Evolutionary conservation across 37 sponge, comb jelly and placozoan species (phyloP).

Genomic region (Mnemiopsis leidyi): DNA sequence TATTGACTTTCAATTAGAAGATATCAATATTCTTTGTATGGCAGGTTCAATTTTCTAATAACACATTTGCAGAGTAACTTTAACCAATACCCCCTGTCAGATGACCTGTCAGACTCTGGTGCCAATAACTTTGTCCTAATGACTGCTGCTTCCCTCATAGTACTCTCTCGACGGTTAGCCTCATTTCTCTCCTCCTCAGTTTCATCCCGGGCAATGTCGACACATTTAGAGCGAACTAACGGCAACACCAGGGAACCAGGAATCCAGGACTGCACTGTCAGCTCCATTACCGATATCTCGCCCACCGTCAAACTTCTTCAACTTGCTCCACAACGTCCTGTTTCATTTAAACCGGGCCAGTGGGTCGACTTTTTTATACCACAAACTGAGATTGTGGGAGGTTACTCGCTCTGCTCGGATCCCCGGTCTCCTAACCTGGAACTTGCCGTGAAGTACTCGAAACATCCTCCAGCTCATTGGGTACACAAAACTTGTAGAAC

Average conservation of each 20-base stretch:
- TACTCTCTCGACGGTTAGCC: not conserved
- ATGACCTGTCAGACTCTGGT: not conserved
- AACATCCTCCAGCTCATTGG: conserved; percentile 82
- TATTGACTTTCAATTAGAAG: too few relatives aligned
- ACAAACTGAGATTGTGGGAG: conserved; percentile 70
- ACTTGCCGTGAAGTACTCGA: conserved; percentile 75
- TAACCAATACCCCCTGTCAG: too few relatives aligned
- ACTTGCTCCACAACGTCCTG: conserved; percentile 30
- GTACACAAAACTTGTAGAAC: conserved; percentile 75
- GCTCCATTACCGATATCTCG: conserved; percentile 69
- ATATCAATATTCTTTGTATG: too few relatives aligned
- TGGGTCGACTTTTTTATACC: conserved; percentile 84
- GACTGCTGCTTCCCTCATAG: not conserved
- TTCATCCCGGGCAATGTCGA: not conserved
- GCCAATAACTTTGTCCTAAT: not conserved
- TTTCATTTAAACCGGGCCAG: conserved; percentile 78
- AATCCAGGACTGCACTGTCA: conserved; percentile 54
- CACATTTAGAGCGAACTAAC: conserved; percentile 12
- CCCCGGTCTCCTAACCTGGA: conserved; percentile 68
- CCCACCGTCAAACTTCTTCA: conserved; percentile 74
- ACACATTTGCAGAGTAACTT: too few relatives aligned
- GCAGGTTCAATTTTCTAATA: too few relatives aligned
- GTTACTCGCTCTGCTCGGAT: conserved; percentile 82
- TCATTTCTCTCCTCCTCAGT: not conserved
- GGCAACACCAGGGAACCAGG: not conserved